A percentile compares a stretch with the other conserved stretches of the same genome.
Evolutionary conservation across 2,797 vertebrate species (phyloP).

Genomic region (Xyrichtys novacula): DNA sequence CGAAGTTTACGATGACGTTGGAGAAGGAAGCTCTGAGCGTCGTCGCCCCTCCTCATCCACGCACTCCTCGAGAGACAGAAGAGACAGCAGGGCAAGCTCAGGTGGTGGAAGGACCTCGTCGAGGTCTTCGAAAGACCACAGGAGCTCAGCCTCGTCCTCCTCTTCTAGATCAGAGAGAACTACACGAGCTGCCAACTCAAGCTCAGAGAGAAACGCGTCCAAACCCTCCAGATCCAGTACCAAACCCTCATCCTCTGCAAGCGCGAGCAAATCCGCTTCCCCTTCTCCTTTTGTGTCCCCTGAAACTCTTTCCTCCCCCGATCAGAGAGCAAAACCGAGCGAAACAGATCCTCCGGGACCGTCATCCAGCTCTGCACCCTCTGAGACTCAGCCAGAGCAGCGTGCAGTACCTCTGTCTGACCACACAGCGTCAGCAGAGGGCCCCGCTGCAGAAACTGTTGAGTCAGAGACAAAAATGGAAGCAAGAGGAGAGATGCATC

Average conservation of each 20-base stretch:
- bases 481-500: slow-evolving; percentile 20
- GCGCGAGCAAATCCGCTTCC: slow-evolving; percentile 3
- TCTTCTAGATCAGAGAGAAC: slow-evolving; percentile 20
- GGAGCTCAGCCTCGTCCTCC: slow-evolving; percentile 15
- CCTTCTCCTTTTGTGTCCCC: not conserved
- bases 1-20: slow-evolving; percentile 87
- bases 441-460: slow-evolving; percentile 27
- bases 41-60: not conserved
- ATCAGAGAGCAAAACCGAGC: slow-evolving; percentile 41
- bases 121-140: slow-evolving; percentile 5
- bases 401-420: slow-evolving; percentile 10
- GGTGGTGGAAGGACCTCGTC: slow-evolving; percentile 4
- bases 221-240: slow-evolving; percentile 2
- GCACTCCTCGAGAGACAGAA: slow-evolving; percentile 6
- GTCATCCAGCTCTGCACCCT: not conserved
- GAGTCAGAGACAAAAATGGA: slow-evolving; percentile 45
- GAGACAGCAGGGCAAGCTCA: not conserved
- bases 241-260: slow-evolving; percentile 8
- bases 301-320: not conserved
- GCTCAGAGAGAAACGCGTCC: slow-evolving; percentile 19
- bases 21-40: not conserved
- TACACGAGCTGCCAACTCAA: slow-evolving; percentile 5
- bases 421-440: slow-evolving; percentile 54
- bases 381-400: not conserved
- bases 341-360: slow-evolving; percentile 14